phyloP scores from a whole-genome alignment of 1,140 invertebrate species.

The Drosophila hydei region DNA sequence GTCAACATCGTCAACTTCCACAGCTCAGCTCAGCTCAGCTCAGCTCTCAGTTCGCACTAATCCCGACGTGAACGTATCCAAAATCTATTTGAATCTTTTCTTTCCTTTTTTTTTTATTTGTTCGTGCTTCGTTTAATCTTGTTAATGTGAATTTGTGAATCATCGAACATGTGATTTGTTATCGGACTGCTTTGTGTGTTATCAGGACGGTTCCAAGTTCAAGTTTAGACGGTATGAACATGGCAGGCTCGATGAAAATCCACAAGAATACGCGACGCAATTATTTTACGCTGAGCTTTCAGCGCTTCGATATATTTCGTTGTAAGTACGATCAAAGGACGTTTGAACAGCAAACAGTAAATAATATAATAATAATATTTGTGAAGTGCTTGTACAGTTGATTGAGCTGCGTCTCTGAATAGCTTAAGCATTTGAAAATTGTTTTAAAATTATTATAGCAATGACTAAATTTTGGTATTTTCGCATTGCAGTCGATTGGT shows the following conservation, averaged over 20 bases:
- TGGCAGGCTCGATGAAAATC: constrained; percentile 75
- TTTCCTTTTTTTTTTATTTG: neutral
- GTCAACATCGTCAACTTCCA: constrained; percentile 56
- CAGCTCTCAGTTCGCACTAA: neutral
- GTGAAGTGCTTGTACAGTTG: too few relatives aligned
- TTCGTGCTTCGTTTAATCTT: neutral
- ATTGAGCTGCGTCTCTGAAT: too few relatives aligned
- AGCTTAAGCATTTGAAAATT: too few relatives aligned
- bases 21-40: constrained; percentile 4
- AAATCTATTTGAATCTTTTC: neutral
- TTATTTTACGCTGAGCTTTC: constrained; percentile 76
- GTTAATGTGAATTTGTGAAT: neutral
- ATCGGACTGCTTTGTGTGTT: constrained; percentile 4
- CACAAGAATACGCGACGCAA: constrained; percentile 74
- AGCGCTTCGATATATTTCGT: constrained; percentile 77
- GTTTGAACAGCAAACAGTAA: neutral
- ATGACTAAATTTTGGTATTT: too few relatives aligned
- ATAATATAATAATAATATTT: neutral
- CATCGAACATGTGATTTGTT: constrained; percentile 32
- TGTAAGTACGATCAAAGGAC: constrained; percentile 75
- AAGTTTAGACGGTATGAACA: constrained; percentile 45
- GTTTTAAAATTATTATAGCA: too few relatives aligned
- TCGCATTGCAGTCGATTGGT: too few relatives aligned
- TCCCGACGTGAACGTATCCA: too few relatives aligned
- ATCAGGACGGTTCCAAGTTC: constrained; percentile 1